phyloP scores from a whole-genome alignment of 1,140 invertebrate genomes.

The Aphelenchoides fujianensis region DNA sequence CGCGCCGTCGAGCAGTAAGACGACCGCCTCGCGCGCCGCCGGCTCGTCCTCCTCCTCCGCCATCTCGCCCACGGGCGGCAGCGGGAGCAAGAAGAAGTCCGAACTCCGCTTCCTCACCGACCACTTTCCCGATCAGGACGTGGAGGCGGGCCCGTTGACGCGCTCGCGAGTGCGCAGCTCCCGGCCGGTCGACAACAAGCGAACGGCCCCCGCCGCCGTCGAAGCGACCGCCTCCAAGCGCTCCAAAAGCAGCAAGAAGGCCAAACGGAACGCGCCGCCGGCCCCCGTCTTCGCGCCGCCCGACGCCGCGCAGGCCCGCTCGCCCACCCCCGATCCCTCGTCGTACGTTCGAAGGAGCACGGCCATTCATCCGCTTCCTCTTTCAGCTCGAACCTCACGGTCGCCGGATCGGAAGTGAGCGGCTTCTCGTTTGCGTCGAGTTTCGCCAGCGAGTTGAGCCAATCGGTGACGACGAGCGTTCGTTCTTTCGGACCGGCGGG shows the following conservation, averaged over 20 bases:
- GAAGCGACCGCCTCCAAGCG: constrained; percentile 12
- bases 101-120: constrained; percentile 10
- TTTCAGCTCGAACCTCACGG: constrained; percentile 14
- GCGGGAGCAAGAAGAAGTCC: not conserved
- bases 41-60: not conserved
- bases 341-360: constrained; percentile 1
- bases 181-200: not conserved
- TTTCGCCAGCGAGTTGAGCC: constrained; percentile 7
- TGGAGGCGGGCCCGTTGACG: constrained; percentile 11
- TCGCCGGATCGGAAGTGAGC: constrained; percentile 15
- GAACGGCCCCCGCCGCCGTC: not conserved
- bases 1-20: constrained; percentile 11
- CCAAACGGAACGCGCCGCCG: not conserved
- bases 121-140: constrained; percentile 11
- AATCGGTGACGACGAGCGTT: not conserved
- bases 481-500: not conserved
- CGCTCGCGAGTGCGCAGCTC: not conserved
- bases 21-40: not conserved
- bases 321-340: constrained; percentile 9
- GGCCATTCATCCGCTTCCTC: not conserved
- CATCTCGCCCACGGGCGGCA: not conserved
- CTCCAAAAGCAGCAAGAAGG: not conserved
- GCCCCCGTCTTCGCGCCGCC: not conserved
- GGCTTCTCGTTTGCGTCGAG: constrained; percentile 18
- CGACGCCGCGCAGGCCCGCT: not conserved